Evolutionary conservation across 37 sponge, comb jelly and placozoan genomes (phyloP).

Genomic region (Eunapius fragilis): DNA sequence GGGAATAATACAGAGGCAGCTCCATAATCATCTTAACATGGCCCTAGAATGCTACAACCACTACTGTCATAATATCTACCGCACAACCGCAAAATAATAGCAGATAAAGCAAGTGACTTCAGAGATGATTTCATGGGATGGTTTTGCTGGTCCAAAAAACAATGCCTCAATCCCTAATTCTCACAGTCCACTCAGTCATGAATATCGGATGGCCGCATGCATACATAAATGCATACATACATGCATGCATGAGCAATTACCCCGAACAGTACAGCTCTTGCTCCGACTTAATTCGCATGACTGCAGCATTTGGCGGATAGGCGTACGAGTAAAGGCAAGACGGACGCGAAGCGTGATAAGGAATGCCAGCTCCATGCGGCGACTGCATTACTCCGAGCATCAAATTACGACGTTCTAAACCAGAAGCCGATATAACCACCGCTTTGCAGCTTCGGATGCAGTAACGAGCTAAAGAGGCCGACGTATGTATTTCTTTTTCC

Average conservation of each 20-base stretch:
- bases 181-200: background rate
- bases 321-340: constrained; percentile 32
- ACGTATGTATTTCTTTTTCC: no score
- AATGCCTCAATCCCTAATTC: background rate
- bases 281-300: constrained; percentile 51
- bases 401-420: background rate
- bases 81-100: background rate
- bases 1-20: background rate
- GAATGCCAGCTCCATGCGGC: constrained; percentile 57
- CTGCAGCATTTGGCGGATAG: constrained; percentile 40
- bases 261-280: constrained; percentile 10
- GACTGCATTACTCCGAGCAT: constrained; percentile 80
- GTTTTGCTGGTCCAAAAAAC: background rate
- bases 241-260: background rate
- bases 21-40: background rate
- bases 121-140: background rate
- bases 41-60: background rate
- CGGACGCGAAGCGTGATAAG: constrained; percentile 41
- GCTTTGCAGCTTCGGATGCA: no score
- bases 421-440: no score
- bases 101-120: background rate
- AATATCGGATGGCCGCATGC: background rate
- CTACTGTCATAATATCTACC: background rate
- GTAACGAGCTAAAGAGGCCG: background rate
- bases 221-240: background rate